Base-by-base conservation (phyloP, 92 coral and sea anemone genomes). In the Palythoa grandis region DNA sequence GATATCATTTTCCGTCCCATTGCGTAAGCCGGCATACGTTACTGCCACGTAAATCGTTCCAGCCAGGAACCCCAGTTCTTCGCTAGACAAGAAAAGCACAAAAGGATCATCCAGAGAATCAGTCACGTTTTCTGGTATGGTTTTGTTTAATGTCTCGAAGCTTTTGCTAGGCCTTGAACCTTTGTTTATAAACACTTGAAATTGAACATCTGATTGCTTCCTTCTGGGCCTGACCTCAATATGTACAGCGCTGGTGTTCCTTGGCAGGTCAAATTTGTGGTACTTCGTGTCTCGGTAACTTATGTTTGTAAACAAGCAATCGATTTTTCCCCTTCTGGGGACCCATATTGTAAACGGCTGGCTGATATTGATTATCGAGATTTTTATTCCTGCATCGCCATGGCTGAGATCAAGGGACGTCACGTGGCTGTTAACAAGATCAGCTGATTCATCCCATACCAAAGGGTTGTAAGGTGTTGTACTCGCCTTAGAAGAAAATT, bases 31-130 rank as follows among this genome's bases (percentile, higher is more conserved):
- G 20, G 63, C 69, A 60, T 87, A 87, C 69, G 35, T 56, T 5
- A 87, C 86, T 19, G 61, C 90, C 35, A 87, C 79, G 53, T 71
- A 87, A 76, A 76, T 38, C 20, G 53, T 87, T 23, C 90, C 90
- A 48, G 90, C 77, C 38, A 85, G 72, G 35, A 65, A 83, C 39
- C 60, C 80, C 23, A 83, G 72, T 65, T 87, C 90, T 23, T 75
- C 90, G 54, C 77, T 71, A 12, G 90, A 70, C 5, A 79, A 20
- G 12, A 63, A 53, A 56, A 87, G 71, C 79, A 87, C 54, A 38
- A 24, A 77, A 22, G 82, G 82, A 77, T 77, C 82, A 57, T 77
- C 82, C 13, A 67, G 63, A n/a, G 83, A 82, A 50, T 72, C 70
- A 12, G 83, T 88, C 3, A 58, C 79, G 53, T 82, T 82, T 19